These are phyloP conservation scores for Halictus rubicundus DNA, from an alignment of 1,140 invertebrate species.

Conservation along the genomic window DNA sequence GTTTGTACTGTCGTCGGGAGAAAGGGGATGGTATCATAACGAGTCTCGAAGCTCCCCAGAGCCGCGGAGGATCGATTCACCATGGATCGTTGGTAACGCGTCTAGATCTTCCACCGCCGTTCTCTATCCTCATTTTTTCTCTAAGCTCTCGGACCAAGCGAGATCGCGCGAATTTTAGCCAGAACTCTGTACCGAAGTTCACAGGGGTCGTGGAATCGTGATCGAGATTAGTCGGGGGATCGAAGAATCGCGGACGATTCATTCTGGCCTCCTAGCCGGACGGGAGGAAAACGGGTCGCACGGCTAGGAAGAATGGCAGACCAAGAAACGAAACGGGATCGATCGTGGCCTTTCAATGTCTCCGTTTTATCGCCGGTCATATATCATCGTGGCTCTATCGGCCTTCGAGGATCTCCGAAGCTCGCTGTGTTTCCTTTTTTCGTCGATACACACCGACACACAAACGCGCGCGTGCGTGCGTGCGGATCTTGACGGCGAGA, in stretches of 20 bases:
- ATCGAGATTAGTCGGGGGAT: conserved; percentile 38
- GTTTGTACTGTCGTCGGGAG: conserved; percentile 33
- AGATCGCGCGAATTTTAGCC: too few species aligned
- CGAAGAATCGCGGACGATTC: conserved; percentile 39
- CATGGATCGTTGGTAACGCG: conserved; percentile 1
- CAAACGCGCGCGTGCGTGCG: conserved; percentile 30
- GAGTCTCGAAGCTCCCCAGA: conserved; percentile 31
- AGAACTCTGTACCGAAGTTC: too few species aligned
- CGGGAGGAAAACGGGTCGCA: conserved; percentile 41
- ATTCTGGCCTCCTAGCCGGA: conserved; percentile 7
- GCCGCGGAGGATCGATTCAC: neutral
- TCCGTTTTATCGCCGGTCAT: conserved; percentile 76
- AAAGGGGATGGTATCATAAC: conserved; percentile 30
- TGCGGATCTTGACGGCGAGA: conserved; percentile 57
- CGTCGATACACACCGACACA: conserved; percentile 1
- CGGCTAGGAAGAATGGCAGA: conserved; percentile 52
- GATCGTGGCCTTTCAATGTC: conserved; percentile 74
- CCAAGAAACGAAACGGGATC: conserved; percentile 69
- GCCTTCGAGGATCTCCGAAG: conserved; percentile 72
- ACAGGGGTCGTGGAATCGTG: neutral
- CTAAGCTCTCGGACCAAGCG: too few species aligned
- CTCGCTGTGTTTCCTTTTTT: conserved; percentile 56
- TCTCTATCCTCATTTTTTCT: too few species aligned
- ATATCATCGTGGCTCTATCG: conserved; percentile 78
- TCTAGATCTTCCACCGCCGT: neutral